These are phyloP conservation scores for Laticauda colubrina DNA, from an alignment of 2,113 vertebrate species.

Conservation along the genomic window DNA sequence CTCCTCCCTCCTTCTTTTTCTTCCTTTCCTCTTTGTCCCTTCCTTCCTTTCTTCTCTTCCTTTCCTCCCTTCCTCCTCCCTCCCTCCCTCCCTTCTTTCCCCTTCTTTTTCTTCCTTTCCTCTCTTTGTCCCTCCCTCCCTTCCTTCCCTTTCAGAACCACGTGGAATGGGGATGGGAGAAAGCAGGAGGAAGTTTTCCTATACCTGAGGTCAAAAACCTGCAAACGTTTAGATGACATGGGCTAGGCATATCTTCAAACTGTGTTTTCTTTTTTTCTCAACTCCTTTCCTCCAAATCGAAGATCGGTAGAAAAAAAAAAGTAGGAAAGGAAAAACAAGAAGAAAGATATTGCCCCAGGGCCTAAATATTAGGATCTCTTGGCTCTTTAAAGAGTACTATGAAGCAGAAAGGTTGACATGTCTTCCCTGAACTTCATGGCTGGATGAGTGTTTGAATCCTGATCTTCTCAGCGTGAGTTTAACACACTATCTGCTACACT, in stretches of 20 bases:
- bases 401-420: background rate
- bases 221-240: background rate
- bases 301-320: background rate
- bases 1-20: no score
- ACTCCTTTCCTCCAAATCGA: background rate
- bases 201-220: background rate
- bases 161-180: background rate
- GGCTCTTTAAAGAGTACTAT: background rate
- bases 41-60: no score
- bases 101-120: no score
- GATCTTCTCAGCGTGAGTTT: background rate
- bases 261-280: background rate
- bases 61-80: no score
- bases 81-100: fast-evolving
- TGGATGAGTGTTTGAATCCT: background rate
- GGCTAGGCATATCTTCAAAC: no score
- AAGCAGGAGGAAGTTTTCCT: background rate
- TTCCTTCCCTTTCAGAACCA: background rate
- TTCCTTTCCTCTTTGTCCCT: no score
- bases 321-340: no score
- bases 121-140: no score
- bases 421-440: background rate
- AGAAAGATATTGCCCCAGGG: background rate
- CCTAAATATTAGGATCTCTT: background rate
- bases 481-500: background rate